Base-by-base conservation (phyloP, 1,140 invertebrate species). In the Dinothrombium tinctorium region DNA sequence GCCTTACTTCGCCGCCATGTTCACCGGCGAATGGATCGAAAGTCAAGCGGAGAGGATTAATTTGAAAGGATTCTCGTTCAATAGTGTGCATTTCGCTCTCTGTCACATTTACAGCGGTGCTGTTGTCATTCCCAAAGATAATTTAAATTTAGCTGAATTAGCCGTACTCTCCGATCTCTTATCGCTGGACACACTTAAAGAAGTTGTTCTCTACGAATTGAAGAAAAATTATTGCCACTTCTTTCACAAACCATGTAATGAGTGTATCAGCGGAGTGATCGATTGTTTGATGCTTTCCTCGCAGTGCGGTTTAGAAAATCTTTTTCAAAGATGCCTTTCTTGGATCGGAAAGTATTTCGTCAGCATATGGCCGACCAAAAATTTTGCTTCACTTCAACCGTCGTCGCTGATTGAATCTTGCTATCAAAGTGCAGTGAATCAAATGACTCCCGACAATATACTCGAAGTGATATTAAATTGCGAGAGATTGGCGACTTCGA, bases 21-120 rank as follows among this genome's bases (percentile, higher is more conserved):
- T 87, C 2, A 35, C 14, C 48, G 79, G 79, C 2, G 72, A 74
- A 37, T 81, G 76, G 66, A 67, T 72, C 28, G 73, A 83, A 51
- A 77, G 71, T 51, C 68, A 72, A 33, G 73, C 74, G 32, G 74
- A 80, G 54, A 69, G 77, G 21, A 81, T 89, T 42, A 72, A 72
- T 28, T 56, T 84, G 40, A 73, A 80, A 59, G 77, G 79, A 23
- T 74, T 76, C 55, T 78, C 74, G 2, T 80, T 76, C 45, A 71
- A 72, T 41, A 72, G 74, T 1, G 75, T 86, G 1, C 76, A 84
- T 56, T 86, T 87, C 61, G 75, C 79, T 0, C 55, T 90, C 35
- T 80, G 81, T 49, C 82, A 87, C 56, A 81, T 90, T 36, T 90
- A 90, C 50, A 83, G 80, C 47, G 83, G 82, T 3, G 72, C 77